Conservation (phyloP, 1,140 invertebrate genomes). For the Drosophila trapezifrons region DNA sequence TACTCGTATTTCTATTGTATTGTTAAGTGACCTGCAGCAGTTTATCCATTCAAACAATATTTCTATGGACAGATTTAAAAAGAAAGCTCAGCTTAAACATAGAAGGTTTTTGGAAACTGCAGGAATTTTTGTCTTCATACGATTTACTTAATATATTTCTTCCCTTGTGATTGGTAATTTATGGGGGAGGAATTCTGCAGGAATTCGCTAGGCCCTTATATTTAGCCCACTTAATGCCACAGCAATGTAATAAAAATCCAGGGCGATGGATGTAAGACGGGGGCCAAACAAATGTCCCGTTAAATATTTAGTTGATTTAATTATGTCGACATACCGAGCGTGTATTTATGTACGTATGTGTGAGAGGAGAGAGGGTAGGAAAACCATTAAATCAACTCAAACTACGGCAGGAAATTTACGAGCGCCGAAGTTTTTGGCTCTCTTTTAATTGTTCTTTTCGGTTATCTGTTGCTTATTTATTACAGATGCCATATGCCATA, state of each 20-base stretch:
- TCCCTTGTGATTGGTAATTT: constrained; percentile 61
- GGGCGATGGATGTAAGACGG: constrained; percentile 45
- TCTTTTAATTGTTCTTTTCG: constrained; percentile 64
- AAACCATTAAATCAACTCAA: constrained; percentile 77
- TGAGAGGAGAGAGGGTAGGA: background rate
- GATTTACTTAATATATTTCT: constrained; percentile 74
- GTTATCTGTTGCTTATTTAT: constrained; percentile 80
- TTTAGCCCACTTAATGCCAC: constrained; percentile 68
- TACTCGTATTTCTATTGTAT: too few species aligned
- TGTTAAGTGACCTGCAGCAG: too few species aligned
- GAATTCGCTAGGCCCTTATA: constrained; percentile 20
- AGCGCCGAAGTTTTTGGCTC: constrained; percentile 38
- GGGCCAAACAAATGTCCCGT: constrained; percentile 73
- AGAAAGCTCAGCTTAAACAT: constrained; percentile 16
- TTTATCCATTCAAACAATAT: background rate
- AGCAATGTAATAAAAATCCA: constrained; percentile 76
- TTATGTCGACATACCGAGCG: constrained; percentile 58
- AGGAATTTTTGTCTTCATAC: constrained; percentile 35
- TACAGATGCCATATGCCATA: constrained; percentile 75
- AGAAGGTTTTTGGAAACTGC: background rate
- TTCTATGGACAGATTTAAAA: constrained; percentile 14
- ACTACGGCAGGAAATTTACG: constrained; percentile 72
- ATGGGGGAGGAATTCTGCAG: constrained; percentile 34
- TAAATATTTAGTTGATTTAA: constrained; percentile 83
- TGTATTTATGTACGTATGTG: constrained; percentile 15